Evolutionary conservation across 2,113 vertebrate genomes (phyloP), one percentile per base, ranked within the genome.

Genomic region (Thryonomys swinderianus): DNA sequence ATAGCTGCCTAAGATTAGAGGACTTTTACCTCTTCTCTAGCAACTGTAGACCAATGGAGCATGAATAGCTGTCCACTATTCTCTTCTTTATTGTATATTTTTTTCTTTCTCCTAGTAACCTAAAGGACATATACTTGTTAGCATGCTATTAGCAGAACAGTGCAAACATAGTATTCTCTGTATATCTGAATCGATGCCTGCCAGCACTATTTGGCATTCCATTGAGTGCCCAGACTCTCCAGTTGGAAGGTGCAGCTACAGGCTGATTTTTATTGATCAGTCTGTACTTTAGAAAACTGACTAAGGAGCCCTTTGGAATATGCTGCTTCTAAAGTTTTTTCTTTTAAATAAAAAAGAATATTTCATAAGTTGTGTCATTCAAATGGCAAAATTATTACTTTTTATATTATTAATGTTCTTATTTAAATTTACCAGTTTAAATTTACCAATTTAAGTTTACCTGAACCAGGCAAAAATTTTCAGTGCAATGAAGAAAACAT

Each of bases 91-190:
- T 95, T 94, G 37, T 92, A 57, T 69, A 32, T 67, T 95, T 88
- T 95, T 85, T 94, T 91, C 84, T 97, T 91, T 84, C 92, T 83
- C 93, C 91, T 96, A 93, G 91, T 95, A 88, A 97, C 91, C 88
- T 87, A 88, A 64, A 90, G 78, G 85, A 96, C 96, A 92, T 53
- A 78, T 97, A 85, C 83, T 92, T 96, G 79, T 94, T 97, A 95
- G 83, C 84, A 90, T 90, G 96, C 86, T 97, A 93, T 96, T 96
- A 97, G 82, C 92, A 95, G 95, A 96, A 96, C 97, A 98, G 85
- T 97, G 80, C 90, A 95, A 97, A 95, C 92, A 95, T 83, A 93
- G 84, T 92, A n/a, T 90, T 95, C 87, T 91, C 51, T 93, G 95
- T 95, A 73, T 94, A 18, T 93, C 82, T 69, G 62, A 95, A 59